Base-by-base conservation (phyloP, 92 coral and sea anemone genomes). In the Zoanthus sansibaricus region DNA sequence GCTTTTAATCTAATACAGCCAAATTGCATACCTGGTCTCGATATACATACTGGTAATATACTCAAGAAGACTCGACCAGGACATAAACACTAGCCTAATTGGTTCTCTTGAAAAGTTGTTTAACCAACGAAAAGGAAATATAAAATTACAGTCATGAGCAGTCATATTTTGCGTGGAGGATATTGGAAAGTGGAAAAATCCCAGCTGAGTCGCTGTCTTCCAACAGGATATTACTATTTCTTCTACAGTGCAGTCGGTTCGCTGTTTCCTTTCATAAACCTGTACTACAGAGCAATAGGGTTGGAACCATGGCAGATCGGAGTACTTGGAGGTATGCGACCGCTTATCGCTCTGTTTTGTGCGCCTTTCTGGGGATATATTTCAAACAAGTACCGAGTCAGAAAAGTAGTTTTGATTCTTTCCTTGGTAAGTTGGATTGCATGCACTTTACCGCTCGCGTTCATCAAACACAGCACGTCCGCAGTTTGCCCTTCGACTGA, bases 251-350 rank as follows among this genome's bases (percentile, higher is more conserved):
- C 97, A 7, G 48, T 95, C 16, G 98, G 98, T 2, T 92, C 98
- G 7, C 90, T 94, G 0, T 88, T 95, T 21, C 98, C 98, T 1
- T 95, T 90, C 42, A 80, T 95, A 31, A 94, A 92, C 74, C 77
- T 95, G 72, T 95, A 90, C 68, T 95, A 92, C 68, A 91, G 94
- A 71, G 91, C 94, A 6, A 54, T 95, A 30, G 96, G 97, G 25
- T 83, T 94, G 75, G 88, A 90, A n/a, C 95, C 98, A 0, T 94
- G 94, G 95, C 98, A 95, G 51, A 95, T 94, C 9, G 98, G 98
- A 61, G 54, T 95, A 71, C 91, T 95, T 14, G 97, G 95, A 75
- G 98, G 97, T 2, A 79, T 95, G 58, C 93, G 98, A 17, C 98
- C 98, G 1, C 76, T 95, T 2, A 72, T 95, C 37, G 95, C 96